Base-by-base conservation (phyloP, 2,113 vertebrate species). In the Seriola quinqueradiata region DNA sequence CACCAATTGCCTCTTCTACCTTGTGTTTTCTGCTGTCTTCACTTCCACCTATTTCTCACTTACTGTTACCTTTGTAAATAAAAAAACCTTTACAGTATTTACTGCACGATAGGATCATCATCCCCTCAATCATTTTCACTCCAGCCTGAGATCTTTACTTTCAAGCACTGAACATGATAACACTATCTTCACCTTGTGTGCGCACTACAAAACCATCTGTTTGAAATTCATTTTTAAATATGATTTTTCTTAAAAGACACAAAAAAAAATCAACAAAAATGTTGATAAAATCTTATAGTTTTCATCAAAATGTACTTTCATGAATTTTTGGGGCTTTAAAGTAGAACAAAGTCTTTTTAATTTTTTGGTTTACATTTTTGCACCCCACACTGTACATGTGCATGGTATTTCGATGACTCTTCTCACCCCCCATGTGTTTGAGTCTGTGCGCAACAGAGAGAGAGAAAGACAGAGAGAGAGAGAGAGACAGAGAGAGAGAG, bases 401-500 rank as follows among this genome's bases (percentile, higher is more conserved):
- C 21, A 14, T 80, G 38, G 60, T 50, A 59, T 77, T 68, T 68
- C 0, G 0, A 48, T 50, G 19, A 68, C 54, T 42, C 11, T 14
- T 12, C n/a, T 5, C 25, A 17, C 7, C 6, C 19, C 50, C 4
- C 48, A 50, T 60, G 38, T 64, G 25, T 46, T 10, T 59, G 42
- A 38, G 23, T 17, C 17, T 28, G 61, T n/a, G 58, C 1, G 55
- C 4, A 46, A 19, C 17, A 28, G 6, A 65, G 77, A 25, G 54
- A n/a, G 54, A 32, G 6, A 65, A 73, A 7, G 54, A 19, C 17
- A 28, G 6, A 65, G 77, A 25, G 54, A n/a, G 54, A 32, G 66
- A 46, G 40, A 54, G 48, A 68, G 54, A 19, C 17, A 28, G 6
- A 65, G 77, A 28, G 6, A 65, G 77, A 25, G 54, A n/a, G 54